A percentile compares a stretch with the other conserved stretches of the same genome.
Evolutionary conservation across 2,797 vertebrate species (phyloP).

Genomic region (Neomorphus geoffroyi): DNA sequence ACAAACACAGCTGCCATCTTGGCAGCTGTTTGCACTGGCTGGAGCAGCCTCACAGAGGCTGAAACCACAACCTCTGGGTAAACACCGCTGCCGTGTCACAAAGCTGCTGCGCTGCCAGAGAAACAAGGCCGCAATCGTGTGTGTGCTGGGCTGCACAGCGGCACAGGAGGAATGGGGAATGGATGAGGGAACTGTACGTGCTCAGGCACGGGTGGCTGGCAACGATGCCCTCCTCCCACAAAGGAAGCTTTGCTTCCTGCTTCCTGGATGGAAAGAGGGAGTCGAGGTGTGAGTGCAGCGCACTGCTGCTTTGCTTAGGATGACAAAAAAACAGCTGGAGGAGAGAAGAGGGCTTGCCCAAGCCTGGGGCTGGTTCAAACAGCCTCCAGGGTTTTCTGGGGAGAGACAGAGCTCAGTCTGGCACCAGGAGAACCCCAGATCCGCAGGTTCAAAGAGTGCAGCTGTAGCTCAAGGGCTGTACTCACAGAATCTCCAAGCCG

Average conservation of each 20-base stretch:
- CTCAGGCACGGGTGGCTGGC: background rate
- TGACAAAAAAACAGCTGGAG: background rate
- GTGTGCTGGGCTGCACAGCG: accelerated
- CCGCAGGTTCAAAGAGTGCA: accelerated
- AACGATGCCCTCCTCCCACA: background rate
- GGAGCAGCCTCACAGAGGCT: background rate
- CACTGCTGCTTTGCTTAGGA: background rate
- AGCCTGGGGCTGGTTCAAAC: background rate
- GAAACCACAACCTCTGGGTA: background rate
- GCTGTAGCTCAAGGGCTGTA: background rate
- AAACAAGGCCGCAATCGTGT: accelerated
- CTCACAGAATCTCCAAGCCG: conserved; percentile 86
- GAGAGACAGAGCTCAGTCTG: background rate
- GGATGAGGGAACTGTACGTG: background rate
- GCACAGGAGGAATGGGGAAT: background rate
- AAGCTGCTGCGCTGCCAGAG: background rate
- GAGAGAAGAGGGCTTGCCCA: background rate
- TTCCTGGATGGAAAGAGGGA: background rate
- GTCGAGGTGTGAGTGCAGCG: accelerated
- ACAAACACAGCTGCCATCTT: background rate
- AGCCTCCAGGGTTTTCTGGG: background rate
- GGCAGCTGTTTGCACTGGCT: no score
- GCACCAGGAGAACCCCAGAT: background rate
- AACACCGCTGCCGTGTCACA: background rate
- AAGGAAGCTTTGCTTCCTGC: background rate